Evolutionary conservation across 2,888 invertebrate species (phyloP).

Genomic region (Temnothorax ravouxi): DNA sequence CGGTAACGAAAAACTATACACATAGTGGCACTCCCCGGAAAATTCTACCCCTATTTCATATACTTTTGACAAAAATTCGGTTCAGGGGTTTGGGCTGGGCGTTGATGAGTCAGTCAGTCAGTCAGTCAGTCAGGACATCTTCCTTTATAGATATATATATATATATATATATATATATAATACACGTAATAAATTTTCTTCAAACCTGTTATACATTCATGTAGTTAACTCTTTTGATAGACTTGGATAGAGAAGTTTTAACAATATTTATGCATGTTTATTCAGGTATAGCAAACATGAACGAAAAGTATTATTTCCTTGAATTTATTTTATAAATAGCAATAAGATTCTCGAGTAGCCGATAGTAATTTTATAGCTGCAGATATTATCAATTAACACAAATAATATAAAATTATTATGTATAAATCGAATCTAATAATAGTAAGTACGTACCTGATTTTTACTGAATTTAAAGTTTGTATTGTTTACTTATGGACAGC

Average conservation of each 20-base stretch:
- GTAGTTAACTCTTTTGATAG: slow-evolving; percentile 13
- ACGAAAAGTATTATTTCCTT: slow-evolving; percentile 53
- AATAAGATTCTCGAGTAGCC: slow-evolving; percentile 5
- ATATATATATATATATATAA: background rate
- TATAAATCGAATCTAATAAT: background rate
- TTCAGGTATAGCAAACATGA: background rate
- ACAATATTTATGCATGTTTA: slow-evolving; percentile 31
- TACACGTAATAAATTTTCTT: background rate
- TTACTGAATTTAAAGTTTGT: slow-evolving; percentile 12
- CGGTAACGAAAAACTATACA: too few relatives aligned
- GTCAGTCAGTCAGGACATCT: too few relatives aligned
- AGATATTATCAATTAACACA: slow-evolving; percentile 18
- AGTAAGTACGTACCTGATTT: slow-evolving; percentile 46
- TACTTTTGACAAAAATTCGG: too few relatives aligned
- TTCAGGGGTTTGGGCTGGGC: too few relatives aligned
- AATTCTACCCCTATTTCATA: too few relatives aligned
- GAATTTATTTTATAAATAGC: slow-evolving; percentile 35
- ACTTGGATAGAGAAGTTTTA: slow-evolving; percentile 14
- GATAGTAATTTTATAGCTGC: slow-evolving; percentile 13
- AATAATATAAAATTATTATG: slow-evolving; percentile 30
- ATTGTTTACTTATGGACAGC: slow-evolving; percentile 68
- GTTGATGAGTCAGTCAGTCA: too few relatives aligned
- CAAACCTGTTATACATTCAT: slow-evolving; percentile 1
- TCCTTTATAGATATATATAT: too few relatives aligned
- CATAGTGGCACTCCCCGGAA: too few relatives aligned